These are phyloP conservation scores for Sebastolobus altivelis DNA, from an alignment of 2,797 vertebrate genomes.

Conservation along the genomic window DNA sequence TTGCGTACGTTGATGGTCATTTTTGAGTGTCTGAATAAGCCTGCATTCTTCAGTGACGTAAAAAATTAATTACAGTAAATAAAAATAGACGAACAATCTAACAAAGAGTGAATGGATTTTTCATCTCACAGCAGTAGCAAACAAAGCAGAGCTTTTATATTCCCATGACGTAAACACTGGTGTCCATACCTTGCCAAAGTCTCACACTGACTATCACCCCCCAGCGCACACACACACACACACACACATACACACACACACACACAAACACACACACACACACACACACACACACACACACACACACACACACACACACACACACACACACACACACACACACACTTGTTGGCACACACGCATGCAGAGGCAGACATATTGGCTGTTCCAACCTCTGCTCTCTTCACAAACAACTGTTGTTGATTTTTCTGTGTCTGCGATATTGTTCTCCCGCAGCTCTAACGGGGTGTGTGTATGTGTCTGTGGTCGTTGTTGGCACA, in stretches of 20 bases:
- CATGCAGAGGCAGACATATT: conserved; percentile 2
- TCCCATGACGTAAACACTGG: conserved; percentile 21
- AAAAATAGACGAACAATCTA: neutral
- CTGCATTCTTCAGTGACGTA: neutral
- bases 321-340: neutral
- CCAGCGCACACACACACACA: neutral
- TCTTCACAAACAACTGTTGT: conserved; percentile 34
- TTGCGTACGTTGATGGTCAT: neutral
- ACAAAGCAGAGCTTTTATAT: neutral
- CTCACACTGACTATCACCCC: neutral
- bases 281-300: neutral
- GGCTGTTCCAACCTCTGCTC: conserved; percentile 5
- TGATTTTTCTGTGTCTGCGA: conserved; percentile 40
- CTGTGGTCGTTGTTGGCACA: conserved; percentile 35
- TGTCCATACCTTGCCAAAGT: neutral
- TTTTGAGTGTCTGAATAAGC: neutral
- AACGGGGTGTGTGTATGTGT: conserved; percentile 28
- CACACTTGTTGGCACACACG: neutral
- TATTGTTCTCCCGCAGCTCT: conserved; percentile 31
- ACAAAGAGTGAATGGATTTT: neutral
- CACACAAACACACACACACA: neutral
- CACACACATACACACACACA: conserved; percentile 7
- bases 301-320: conserved; percentile 8
- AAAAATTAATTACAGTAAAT: neutral
- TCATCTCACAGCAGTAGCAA: neutral